Evolutionary conservation across 2,888 invertebrate species (phyloP).

Genomic region (Polydrusus tereticollis): DNA sequence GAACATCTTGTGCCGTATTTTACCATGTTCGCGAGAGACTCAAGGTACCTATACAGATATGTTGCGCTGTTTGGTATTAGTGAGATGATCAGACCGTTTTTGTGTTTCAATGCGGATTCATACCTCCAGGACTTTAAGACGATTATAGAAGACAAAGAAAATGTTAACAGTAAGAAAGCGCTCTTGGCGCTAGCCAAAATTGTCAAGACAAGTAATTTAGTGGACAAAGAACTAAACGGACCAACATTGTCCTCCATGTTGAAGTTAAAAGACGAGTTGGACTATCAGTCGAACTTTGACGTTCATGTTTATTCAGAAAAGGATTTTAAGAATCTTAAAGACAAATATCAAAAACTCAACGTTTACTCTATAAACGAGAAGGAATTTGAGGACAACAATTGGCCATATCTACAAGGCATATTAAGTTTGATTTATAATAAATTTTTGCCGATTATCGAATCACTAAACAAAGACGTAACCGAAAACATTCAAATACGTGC

Average conservation of each 20-base stretch:
- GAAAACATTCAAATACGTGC: slow-evolving; percentile 60
- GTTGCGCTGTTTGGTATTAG: slow-evolving; percentile 62
- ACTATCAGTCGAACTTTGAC: slow-evolving; percentile 55
- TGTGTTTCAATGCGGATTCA: slow-evolving; percentile 46
- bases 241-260: slow-evolving; percentile 49
- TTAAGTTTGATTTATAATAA: slow-evolving; percentile 56
- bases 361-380: slow-evolving; percentile 48
- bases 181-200: slow-evolving; percentile 44
- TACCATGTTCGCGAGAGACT: slow-evolving; percentile 58
- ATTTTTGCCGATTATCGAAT: slow-evolving; percentile 56
- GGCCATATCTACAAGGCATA: slow-evolving; percentile 59
- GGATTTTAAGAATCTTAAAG: slow-evolving; percentile 56
- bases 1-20: slow-evolving; percentile 59
- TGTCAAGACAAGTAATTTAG: slow-evolving; percentile 42
- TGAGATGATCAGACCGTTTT: slow-evolving; percentile 61
- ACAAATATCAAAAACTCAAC: slow-evolving; percentile 48
- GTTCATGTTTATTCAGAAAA: slow-evolving; percentile 61
- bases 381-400: slow-evolving; percentile 44
- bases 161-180: slow-evolving; percentile 38
- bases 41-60: slow-evolving; percentile 60
- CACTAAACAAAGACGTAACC: slow-evolving; percentile 58
- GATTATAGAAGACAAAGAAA: slow-evolving; percentile 43
- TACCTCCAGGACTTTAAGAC: slow-evolving; percentile 54
- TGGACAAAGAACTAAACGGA: slow-evolving; percentile 55
- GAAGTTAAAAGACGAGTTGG: slow-evolving; percentile 51